phyloP scores from a whole-genome alignment of 1,140 invertebrate species.

The Bombus turneri region DNA sequence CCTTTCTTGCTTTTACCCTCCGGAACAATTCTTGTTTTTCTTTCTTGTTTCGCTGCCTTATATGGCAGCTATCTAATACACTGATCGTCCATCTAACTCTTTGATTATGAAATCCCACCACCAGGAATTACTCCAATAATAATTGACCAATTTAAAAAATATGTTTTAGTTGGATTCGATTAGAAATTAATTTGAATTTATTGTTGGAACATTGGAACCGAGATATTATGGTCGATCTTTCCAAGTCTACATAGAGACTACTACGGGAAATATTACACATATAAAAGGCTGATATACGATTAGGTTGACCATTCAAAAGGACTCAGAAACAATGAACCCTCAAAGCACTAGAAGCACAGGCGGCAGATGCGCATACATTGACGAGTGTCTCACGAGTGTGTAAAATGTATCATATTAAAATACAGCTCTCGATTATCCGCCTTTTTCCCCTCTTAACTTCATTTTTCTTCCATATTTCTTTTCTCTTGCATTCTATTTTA shows the following conservation, averaged over 20 bases:
- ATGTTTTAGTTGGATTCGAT: background rate
- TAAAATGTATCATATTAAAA: constrained; percentile 76
- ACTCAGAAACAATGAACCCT: constrained; percentile 14
- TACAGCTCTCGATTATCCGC: constrained; percentile 63
- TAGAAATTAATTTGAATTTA: background rate
- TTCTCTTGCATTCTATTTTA: background rate
- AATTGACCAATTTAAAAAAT: background rate
- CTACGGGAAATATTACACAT: background rate
- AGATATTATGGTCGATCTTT: background rate
- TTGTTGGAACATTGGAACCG: too few species aligned
- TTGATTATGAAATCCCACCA: background rate
- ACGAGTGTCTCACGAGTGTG: constrained; percentile 57
- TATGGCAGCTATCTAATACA: background rate
- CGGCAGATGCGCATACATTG: constrained; percentile 51
- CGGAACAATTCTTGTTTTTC: background rate
- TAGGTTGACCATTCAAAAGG: background rate
- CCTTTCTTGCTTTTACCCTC: background rate
- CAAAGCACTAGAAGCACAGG: constrained; percentile 37
- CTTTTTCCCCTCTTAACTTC: background rate
- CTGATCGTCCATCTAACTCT: background rate
- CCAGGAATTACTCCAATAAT: background rate
- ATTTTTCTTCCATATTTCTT: background rate
- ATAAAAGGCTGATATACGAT: constrained; percentile 9
- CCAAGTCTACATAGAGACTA: background rate
- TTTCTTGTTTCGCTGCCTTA: background rate